Evolutionary conservation across 2,113 vertebrate genomes (phyloP), one percentile per base, ranked within the genome.

Genomic region (Ceyx margarethae): DNA sequence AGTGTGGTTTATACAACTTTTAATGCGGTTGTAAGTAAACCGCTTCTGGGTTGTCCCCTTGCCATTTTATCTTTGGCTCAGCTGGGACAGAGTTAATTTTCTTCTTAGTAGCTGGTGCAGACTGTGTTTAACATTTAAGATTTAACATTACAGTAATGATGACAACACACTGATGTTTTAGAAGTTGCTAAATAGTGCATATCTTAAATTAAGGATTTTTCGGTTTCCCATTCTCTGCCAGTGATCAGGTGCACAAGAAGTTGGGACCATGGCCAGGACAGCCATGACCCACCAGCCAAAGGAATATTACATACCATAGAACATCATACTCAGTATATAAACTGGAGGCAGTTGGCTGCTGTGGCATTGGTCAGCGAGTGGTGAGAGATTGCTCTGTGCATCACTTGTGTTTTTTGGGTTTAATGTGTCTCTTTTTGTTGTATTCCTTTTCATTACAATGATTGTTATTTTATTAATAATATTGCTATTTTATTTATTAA

Each of bases 1-100:
- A 4, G 3, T 0, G 0, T 42, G 16, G 31, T 86, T 45, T 51
- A 9, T 31, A 1, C 19, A n/a, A 2, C 10, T 75, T 74, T 5
- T 50, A 10, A 7, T 28, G 31, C 13, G 4, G 25, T n/a, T 7
- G 10, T 10, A 20, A 67, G 25, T 12, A 72, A 83, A 67, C 31
- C 26, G 71, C 37, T 66, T 8, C 14, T 4, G 25, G 42, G 48
- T 86, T 78, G 92, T 81, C 12, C 64, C 29, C 13, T 92, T 83
- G 29, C 9, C 7, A 40, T 40, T 43, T 43, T 64, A 26, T 42
- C 26, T 28, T 64, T 37, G 26, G 29, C 43, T 64, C 61, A 43
- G 26, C 18, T 64, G 40, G 26, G 40, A 64, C 17, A 42, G 17
- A 29, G 37, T 20, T 13, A 28, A 28, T 64, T 64, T 42, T 64